Base-by-base conservation (phyloP, 64 coral and sea anemone genomes). In the Hydrozoanthus tunicans region DNA sequence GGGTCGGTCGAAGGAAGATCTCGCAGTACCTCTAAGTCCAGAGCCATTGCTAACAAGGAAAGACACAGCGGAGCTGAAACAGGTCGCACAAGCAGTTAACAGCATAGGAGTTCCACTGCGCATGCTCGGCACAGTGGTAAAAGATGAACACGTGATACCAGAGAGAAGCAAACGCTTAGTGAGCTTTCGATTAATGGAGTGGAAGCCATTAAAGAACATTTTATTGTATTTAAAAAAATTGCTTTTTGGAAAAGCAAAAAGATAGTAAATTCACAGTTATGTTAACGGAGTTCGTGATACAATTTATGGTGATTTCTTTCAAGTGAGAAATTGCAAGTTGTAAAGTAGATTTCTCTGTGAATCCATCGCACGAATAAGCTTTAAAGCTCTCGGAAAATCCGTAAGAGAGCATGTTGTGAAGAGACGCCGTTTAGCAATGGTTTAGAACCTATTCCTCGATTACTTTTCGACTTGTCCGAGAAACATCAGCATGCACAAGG, bases 101-200 rank as follows among this genome's bases (percentile, higher is more conserved):
- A 88, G 84, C 15, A 58, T 88, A 1, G 84, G 84, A 11, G 69
- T 75, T 9, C 84, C 84, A 14, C 23, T 88, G 17, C 57, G 57
- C 4, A 74, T 55, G 24, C 51, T 88, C 24, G 84, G 65, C 26
- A 88, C 9, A 75, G 56, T 88, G 4, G 68, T 88, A 12, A 88
- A 88, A 72, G 84, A 88, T 10, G 24, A 88, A 25, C 68, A 88
- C 3, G 12, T 88, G 23, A 27, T 75, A n/a, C 56, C 84, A 6
- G 55, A 88, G 68, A 88, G 69, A 51, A 56, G 24, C 24, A 3
- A 17, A 3, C 55, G 74, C 9, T 32, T 88, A 58, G 2, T 88
- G 27, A 23, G 54, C 11, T 73, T 62, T 24, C 55, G 66, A 15
- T 8, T 88, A 15, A 59, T 88, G 56, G 56, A 32, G 59, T 74